These are phyloP conservation scores for Clinocottus analis DNA, from an alignment of 2,113 vertebrate species.

Conservation along the genomic window DNA sequence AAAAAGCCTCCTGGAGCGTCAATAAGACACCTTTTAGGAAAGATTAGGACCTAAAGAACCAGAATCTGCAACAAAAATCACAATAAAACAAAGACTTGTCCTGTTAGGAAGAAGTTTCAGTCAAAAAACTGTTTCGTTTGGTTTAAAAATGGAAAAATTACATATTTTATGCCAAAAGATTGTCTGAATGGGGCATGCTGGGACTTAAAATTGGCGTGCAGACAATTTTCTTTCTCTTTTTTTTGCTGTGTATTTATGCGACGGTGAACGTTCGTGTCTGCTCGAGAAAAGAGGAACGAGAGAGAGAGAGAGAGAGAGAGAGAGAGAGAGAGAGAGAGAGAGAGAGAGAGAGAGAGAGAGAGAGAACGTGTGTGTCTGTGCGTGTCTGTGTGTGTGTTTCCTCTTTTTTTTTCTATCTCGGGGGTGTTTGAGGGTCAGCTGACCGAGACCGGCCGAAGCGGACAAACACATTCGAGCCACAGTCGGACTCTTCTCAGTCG, in stretches of 20 bases:
- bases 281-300: not conserved
- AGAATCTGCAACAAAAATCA: no score
- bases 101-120: no score
- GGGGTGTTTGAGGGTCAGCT: conserved; percentile 8
- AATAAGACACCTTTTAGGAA: no score
- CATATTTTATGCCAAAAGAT: no score
- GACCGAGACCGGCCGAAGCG: conserved; percentile 47
- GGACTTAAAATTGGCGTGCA: no score
- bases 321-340: not conserved
- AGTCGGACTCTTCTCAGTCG: conserved; percentile 41
- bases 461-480: conserved; percentile 27
- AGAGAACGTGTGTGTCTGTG: no score
- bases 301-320: not conserved
- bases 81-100: no score
- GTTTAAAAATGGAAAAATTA: no score
- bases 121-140: no score
- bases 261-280: conserved; percentile 12
- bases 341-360: not conserved
- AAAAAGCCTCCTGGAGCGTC: no score
- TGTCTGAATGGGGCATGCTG: no score
- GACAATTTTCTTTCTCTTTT: not conserved
- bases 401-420: conserved; percentile 8
- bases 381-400: not conserved
- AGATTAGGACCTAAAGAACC: no score
- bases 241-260: not conserved